A percentile compares a stretch with the other conserved stretches of the same genome.
Conservation (phyloP, 2,797 vertebrate species). For the Neopelma chrysocephalum region DNA sequence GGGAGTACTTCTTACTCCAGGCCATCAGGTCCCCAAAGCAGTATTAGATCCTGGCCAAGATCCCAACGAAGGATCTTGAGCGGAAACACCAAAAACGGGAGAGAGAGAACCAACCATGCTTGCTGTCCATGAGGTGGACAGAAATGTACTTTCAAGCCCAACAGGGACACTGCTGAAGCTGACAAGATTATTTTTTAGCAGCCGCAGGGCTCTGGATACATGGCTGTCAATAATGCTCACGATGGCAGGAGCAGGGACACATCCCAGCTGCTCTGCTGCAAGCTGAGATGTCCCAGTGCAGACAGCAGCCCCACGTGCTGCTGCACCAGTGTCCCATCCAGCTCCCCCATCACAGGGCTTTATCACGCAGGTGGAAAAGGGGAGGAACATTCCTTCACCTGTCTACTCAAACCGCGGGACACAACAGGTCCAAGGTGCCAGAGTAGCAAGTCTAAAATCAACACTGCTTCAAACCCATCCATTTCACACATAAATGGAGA, state of each 20-base stretch:
- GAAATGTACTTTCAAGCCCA: not conserved
- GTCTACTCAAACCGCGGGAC: not conserved
- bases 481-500: constrained; percentile 12
- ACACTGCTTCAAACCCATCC: constrained; percentile 14
- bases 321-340: not conserved
- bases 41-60: not conserved
- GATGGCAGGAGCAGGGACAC: not conserved
- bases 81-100: not conserved
- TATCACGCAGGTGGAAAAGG: not conserved
- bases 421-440: not conserved
- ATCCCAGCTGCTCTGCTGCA: not conserved
- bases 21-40: not conserved
- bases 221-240: not conserved
- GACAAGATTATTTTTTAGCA: not conserved
- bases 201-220: not conserved
- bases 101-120: not conserved
- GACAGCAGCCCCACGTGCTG: not conserved
- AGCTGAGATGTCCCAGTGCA: not conserved
- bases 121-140: fast-evolving
- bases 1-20: not conserved
- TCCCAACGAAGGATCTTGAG: fast-evolving
- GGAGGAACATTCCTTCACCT: not conserved
- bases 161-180: not conserved
- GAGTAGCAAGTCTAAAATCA: constrained; percentile 23
- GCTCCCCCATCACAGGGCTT: not conserved